Percentiles rank a stretch among this genome's conserved stretches.
These are phyloP conservation scores for Dascyllus trimaculatus DNA, from an alignment of 2,113 vertebrate genomes.

Conservation along the genomic window DNA sequence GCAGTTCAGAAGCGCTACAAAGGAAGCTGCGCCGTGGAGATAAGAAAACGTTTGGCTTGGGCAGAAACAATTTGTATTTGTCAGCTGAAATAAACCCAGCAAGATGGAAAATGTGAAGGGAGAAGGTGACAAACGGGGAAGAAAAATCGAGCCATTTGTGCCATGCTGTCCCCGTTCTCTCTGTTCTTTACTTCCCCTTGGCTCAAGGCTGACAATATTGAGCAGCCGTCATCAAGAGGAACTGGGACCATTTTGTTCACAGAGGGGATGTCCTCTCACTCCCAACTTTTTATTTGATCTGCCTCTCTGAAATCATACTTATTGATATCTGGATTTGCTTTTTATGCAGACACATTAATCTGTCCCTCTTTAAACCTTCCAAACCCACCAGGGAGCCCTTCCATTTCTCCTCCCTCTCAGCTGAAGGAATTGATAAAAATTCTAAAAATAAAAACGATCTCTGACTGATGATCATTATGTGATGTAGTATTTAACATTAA, in stretches of 20 bases:
- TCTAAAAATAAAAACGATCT: not conserved
- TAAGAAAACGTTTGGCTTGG: conserved; percentile 42
- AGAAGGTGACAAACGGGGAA: conserved; percentile 29
- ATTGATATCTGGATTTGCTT: not conserved
- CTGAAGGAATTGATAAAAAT: not conserved
- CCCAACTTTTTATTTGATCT: not conserved
- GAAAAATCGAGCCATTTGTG: conserved; percentile 34
- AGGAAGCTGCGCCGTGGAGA: conserved; percentile 56
- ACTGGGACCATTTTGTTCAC: not conserved
- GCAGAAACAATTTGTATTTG: conserved; percentile 36
- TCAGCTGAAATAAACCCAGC: conserved; percentile 31
- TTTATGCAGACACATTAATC: not conserved
- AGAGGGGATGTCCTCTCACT: not conserved
- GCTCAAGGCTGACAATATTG: not conserved
- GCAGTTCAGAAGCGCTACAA: conserved; percentile 17
- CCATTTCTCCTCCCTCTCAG: not conserved
- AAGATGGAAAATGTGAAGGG: not conserved
- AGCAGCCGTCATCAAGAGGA: conserved; percentile 32
- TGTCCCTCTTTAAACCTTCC: not conserved
- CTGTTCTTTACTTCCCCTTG: not conserved
- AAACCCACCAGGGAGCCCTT: not conserved
- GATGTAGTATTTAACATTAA: too few relatives aligned
- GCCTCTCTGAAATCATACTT: conserved; percentile 10
- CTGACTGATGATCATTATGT: too few relatives aligned
- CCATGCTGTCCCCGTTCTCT: not conserved